Evolutionary conservation across 1,140 invertebrate species (phyloP).

Genomic region (Augochlora pura): DNA sequence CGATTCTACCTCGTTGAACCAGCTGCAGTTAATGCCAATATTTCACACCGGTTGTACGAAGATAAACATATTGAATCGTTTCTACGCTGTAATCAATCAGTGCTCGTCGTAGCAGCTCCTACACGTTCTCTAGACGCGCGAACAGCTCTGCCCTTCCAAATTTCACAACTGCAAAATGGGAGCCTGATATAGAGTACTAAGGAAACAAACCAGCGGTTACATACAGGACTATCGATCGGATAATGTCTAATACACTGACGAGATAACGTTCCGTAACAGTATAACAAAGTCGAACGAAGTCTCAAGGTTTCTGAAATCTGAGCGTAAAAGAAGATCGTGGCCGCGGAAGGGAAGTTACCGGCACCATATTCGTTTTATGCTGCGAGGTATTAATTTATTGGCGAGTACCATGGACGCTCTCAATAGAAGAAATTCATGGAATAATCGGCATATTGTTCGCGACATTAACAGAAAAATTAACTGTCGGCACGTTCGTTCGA

Average conservation of each 20-base stretch:
- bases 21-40: background rate
- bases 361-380: background rate
- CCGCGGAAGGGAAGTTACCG: slow-evolving; percentile 19
- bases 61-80: background rate
- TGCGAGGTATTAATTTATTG: too few species aligned
- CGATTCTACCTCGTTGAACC: slow-evolving; percentile 4
- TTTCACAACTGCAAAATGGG: too few species aligned
- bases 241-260: slow-evolving; percentile 8
- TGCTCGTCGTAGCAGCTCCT: background rate
- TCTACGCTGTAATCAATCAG: background rate
- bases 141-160: too few species aligned
- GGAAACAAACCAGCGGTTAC: background rate
- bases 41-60: slow-evolving; percentile 9
- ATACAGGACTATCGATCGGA: slow-evolving; percentile 31
- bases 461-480: background rate
- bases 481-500: background rate
- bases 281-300: slow-evolving; percentile 12
- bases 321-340: background rate
- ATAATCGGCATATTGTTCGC: too few species aligned
- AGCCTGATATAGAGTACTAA: too few species aligned
- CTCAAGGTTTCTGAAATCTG: slow-evolving; percentile 1
- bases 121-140: background rate
- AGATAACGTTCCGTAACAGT: background rate
- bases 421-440: too few species aligned
- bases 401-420: too few species aligned